phyloP scores from a whole-genome alignment of 2,888 invertebrate genomes.

The Seira ritae region DNA sequence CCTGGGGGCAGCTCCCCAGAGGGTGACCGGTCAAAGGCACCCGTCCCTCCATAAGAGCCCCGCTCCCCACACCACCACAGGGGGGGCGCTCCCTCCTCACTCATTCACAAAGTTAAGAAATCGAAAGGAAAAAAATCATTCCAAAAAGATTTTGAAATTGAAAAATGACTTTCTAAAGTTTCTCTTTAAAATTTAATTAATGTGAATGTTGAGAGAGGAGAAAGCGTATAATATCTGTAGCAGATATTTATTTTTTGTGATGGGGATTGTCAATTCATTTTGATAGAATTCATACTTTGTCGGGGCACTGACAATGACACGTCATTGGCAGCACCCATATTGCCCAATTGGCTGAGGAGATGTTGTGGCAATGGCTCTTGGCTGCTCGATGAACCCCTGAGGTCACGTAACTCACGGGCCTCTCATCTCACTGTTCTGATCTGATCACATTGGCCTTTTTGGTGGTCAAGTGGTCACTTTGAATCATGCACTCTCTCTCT shows the following conservation, averaged over 20 bases:
- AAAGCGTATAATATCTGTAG: conserved; percentile 60
- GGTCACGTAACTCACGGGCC: conserved; percentile 14
- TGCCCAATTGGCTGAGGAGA: conserved; percentile 1
- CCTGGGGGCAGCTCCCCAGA: conserved; percentile 71
- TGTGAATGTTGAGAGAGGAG: conserved; percentile 35
- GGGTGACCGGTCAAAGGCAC: conserved; percentile 70
- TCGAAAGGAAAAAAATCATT: not conserved
- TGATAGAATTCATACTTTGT: conserved; percentile 51
- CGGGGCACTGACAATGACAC: conserved; percentile 45
- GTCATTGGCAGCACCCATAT: conserved; percentile 45
- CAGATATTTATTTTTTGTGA: conserved; percentile 54
- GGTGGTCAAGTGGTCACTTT: conserved; percentile 10
- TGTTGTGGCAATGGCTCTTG: conserved; percentile 25
- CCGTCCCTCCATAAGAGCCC: conserved; percentile 68
- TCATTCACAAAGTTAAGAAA: conserved; percentile 13
- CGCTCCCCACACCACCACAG: conserved; percentile 70
- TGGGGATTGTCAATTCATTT: conserved; percentile 37
- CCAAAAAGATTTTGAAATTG: not conserved
- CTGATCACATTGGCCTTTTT: conserved; percentile 14
- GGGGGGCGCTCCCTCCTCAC: conserved; percentile 66
- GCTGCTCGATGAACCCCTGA: not conserved
- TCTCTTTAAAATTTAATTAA: not conserved
- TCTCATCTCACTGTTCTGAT: not conserved
- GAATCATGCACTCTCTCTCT: conserved; percentile 11
- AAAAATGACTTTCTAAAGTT: not conserved